Percentiles rank a stretch among this genome's conserved stretches.
These are phyloP conservation scores for Apamea epomidion DNA, from an alignment of 2,888 invertebrate species.

Conservation along the genomic window DNA sequence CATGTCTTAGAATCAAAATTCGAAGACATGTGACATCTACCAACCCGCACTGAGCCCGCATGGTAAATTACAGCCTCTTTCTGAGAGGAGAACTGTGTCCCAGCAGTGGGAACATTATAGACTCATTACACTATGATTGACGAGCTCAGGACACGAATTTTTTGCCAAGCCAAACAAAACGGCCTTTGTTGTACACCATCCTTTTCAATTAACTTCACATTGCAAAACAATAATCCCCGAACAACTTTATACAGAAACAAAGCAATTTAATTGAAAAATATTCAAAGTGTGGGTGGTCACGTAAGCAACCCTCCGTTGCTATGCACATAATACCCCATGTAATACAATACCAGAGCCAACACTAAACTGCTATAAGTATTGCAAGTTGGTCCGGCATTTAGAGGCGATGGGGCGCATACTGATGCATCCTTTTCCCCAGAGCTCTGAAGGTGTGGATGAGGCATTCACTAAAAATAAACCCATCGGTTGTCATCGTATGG, in stretches of 20 bases:
- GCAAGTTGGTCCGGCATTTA: conserved; percentile 86
- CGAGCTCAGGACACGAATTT: not conserved
- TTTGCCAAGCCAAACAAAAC: not conserved
- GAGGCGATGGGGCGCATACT: conserved; percentile 81
- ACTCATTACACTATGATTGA: not conserved
- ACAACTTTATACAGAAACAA: conserved; percentile 48
- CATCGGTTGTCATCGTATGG: not conserved
- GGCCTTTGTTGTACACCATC: not conserved
- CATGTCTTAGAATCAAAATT: not conserved
- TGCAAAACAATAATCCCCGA: conserved; percentile 22
- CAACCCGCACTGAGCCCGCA: not conserved
- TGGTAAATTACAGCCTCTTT: not conserved
- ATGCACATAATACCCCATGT: conserved; percentile 80
- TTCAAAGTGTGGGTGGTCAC: conserved; percentile 73
- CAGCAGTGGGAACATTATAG: not conserved
- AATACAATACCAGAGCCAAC: conserved; percentile 85
- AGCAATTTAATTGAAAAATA: conserved; percentile 66
- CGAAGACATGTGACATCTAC: not conserved
- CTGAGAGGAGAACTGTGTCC: not conserved
- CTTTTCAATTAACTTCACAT: not conserved
- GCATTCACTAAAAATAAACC: conserved; percentile 4
- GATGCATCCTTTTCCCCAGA: conserved; percentile 69
- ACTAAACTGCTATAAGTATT: conserved; percentile 89
- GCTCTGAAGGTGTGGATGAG: conserved; percentile 62
- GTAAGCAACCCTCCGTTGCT: conserved; percentile 70